Base-by-base conservation (phyloP, 2,888 invertebrate species). In the Pollenia griseotomentosa region DNA sequence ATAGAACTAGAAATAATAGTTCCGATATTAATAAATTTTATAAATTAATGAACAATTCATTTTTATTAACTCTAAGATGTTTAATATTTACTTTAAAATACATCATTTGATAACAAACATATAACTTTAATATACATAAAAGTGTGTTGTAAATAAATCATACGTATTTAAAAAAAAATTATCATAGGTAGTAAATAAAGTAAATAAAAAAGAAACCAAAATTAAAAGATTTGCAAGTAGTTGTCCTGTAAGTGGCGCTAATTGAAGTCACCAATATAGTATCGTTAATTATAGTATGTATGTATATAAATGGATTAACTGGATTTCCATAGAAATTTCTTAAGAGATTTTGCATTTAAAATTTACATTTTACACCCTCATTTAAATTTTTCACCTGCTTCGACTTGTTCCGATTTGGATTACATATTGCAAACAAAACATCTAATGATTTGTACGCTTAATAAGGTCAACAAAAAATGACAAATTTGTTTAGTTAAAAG, bases 401-500 rank as follows among this genome's bases (percentile, higher is more conserved):
- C 6, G 33, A 33, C 33, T 33, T 33, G 33, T 33, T 6, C 33
- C 33, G 33, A 68, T 44, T 59, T 74, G 66, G 14, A 66, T 33
- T 74, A 59, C 46, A 19, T 42, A 66, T 68, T 65, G 16, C 74
- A 82, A 78, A 55, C 23, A 66, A 65, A 75, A 66, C 48, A 12
- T 59, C 42, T 33, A 65, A 65, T 33, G 8, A 73, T 81, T 86
- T 80, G 53, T 86, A 83, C 63, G 65, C 33, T 46, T 61, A 46
- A 65, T 33, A 63, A 65, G 40, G 14, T 73, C 16, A 75, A 83
- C 46, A 65, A 19, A 55, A 44, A 51, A 16, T 42, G 1, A 63
- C 6, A 11, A 3, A 55, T 33, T 40, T 66, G 23, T 42, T 53
- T 19, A 48, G n/a, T 68, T 89, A 93, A 79, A 90, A 93, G 9